A percentile compares a stretch with the other conserved stretches of the same genome.
phyloP scores from a whole-genome alignment of 2,888 invertebrate species.

The Salticus scenicus region DNA sequence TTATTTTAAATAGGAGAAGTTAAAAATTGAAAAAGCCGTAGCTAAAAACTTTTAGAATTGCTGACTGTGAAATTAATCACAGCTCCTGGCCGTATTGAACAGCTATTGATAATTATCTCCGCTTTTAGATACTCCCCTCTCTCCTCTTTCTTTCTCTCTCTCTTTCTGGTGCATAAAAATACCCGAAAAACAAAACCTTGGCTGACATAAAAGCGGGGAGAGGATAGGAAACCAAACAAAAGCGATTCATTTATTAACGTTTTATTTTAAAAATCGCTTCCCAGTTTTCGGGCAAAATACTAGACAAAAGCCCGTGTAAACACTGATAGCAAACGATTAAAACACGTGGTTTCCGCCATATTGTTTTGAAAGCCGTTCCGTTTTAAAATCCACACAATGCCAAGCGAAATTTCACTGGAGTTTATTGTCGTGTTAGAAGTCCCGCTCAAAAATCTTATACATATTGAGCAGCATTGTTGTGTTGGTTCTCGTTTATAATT shows the following conservation, averaged over 20 bases:
- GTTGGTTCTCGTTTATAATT: slow-evolving; percentile 8
- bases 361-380: slow-evolving; percentile 67
- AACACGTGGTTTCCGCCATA: slow-evolving; percentile 70
- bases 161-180: slow-evolving; percentile 45
- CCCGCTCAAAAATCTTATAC: slow-evolving; percentile 27
- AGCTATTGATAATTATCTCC: slow-evolving; percentile 69
- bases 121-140: slow-evolving; percentile 21
- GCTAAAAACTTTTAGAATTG: slow-evolving; percentile 60
- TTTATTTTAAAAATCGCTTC: slow-evolving; percentile 65
- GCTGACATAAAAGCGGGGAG: slow-evolving; percentile 22
- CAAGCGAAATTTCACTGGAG: slow-evolving; percentile 40
- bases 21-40: slow-evolving; percentile 64
- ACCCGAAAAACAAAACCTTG: slow-evolving; percentile 47
- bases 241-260: slow-evolving; percentile 66
- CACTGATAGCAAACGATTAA: slow-evolving; percentile 68
- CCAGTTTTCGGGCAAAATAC: slow-evolving; percentile 47
- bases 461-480: slow-evolving; percentile 38
- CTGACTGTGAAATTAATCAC: slow-evolving; percentile 55
- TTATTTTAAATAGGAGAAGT: slow-evolving; percentile 63
- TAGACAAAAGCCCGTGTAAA: slow-evolving; percentile 63
- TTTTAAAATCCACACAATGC: slow-evolving; percentile 62
- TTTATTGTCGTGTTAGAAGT: slow-evolving; percentile 43
- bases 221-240: slow-evolving; percentile 56
- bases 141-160: slow-evolving; percentile 25
- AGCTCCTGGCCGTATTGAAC: slow-evolving; percentile 51